A percentile compares a stretch with the other conserved stretches of the same genome.
phyloP scores from a whole-genome alignment of 2,113 vertebrate genomes.

The Melanerpes aurifrons region DNA sequence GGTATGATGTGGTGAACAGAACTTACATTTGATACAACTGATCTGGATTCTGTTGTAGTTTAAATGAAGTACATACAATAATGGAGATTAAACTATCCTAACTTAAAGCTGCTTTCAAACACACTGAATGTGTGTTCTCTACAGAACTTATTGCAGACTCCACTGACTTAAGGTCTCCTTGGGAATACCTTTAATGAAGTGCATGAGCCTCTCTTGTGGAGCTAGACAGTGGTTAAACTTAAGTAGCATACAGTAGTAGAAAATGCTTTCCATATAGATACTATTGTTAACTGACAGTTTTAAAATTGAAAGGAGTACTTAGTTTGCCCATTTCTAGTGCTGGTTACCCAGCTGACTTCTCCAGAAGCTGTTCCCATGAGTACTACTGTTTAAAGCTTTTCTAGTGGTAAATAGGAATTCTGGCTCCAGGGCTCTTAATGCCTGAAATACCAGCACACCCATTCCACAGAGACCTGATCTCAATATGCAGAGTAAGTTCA shows the following conservation, averaged over 20 bases:
- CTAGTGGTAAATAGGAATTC: constrained; percentile 66
- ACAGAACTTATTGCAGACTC: neutral
- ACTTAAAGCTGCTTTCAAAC: neutral
- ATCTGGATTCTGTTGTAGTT: neutral
- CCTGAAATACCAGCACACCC: constrained; percentile 75
- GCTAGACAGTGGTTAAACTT: constrained; percentile 9
- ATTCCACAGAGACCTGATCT: constrained; percentile 69
- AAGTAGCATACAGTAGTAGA: neutral
- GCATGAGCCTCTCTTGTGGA: neutral
- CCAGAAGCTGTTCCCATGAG: neutral
- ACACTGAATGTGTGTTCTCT: constrained; percentile 24
- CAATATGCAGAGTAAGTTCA: constrained; percentile 28
- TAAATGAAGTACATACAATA: neutral
- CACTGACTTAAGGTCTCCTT: neutral
- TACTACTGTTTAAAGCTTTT: constrained; percentile 47
- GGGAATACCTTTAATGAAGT: constrained; percentile 39
- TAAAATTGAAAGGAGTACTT: neutral
- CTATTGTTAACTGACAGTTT: neutral
- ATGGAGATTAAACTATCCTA: neutral
- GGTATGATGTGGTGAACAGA: neutral
- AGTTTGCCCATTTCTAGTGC: neutral
- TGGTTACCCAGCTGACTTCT: neutral
- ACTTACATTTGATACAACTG: neutral
- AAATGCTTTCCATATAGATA: neutral
- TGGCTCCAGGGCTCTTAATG: constrained; percentile 56